phyloP scores from a whole-genome alignment of 2,113 vertebrate species.

The Alosa alosa region DNA sequence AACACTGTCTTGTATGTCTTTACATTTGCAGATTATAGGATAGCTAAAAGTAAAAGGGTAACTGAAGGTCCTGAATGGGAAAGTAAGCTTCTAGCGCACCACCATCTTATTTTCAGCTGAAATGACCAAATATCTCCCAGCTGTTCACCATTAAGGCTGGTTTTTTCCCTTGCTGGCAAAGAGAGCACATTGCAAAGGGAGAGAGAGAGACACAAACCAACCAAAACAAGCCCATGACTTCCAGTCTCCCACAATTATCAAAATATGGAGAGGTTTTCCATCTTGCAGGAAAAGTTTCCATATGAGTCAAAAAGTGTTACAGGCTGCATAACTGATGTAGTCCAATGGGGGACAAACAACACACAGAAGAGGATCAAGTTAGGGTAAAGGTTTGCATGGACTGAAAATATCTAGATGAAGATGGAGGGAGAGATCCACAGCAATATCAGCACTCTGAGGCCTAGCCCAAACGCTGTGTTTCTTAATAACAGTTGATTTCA shows the following conservation, averaged over 20 bases:
- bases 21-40: not conserved
- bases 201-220: constrained; percentile 49
- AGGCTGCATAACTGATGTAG: constrained; percentile 43
- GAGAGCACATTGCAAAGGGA: constrained; percentile 49
- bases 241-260: constrained; percentile 53
- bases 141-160: constrained; percentile 62
- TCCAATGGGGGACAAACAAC: constrained; percentile 32
- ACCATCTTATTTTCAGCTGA: constrained; percentile 58
- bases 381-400: constrained; percentile 21
- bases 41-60: not conserved
- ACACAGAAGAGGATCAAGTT: not conserved
- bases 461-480: not conserved
- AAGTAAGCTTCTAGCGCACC: constrained; percentile 41
- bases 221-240: constrained; percentile 46
- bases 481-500: not conserved
- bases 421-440: constrained; percentile 4
- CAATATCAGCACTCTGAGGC: not conserved
- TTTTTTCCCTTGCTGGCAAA: constrained; percentile 50
- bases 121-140: constrained; percentile 59
- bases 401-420: constrained; percentile 44
- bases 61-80: constrained; percentile 3
- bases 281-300: constrained; percentile 62
- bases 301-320: constrained; percentile 47
- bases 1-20: not conserved
- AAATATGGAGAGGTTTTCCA: constrained; percentile 41